Evolutionary conservation across 2,113 vertebrate genomes (phyloP).

Genomic region (Ceyx melanurus): DNA sequence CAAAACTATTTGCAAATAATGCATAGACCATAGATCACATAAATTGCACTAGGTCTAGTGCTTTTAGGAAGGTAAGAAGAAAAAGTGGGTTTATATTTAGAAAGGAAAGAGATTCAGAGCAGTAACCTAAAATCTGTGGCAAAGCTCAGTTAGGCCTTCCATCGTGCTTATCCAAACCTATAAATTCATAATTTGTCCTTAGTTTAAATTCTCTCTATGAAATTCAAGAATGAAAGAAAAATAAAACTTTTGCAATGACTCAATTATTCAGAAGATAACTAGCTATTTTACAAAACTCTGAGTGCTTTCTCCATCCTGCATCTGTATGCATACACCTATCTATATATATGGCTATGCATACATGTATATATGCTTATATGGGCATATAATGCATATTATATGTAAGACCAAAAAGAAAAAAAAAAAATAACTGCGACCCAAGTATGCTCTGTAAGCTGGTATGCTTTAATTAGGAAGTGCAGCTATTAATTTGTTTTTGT

Average conservation of each 20-base stretch:
- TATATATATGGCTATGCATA: not conserved
- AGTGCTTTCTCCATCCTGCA: not conserved
- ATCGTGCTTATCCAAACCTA: not conserved
- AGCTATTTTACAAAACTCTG: not conserved
- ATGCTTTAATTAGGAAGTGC: not conserved
- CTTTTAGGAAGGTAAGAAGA: not conserved
- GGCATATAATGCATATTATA: not conserved
- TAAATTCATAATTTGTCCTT: not conserved
- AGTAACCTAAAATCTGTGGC: not conserved
- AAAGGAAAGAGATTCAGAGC: not conserved
- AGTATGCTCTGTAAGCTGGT: not conserved
- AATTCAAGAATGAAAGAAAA: not conserved
- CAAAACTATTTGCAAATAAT: not conserved
- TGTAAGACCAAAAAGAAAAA: not conserved
- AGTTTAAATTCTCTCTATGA: not conserved
- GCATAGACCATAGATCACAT: not conserved
- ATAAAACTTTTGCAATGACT: not conserved
- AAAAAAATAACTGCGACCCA: not conserved
- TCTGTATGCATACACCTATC: not conserved
- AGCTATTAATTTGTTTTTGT: not conserved
- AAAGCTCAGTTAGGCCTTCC: constrained; percentile 7
- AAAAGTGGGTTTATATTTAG: not conserved
- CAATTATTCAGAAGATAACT: not conserved
- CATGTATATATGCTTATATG: not conserved
- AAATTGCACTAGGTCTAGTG: not conserved